Percentiles rank a stretch among this genome's conserved stretches.
phyloP scores from a whole-genome alignment of 2,113 vertebrate genomes.

The Tetraodon nigroviridis region DNA sequence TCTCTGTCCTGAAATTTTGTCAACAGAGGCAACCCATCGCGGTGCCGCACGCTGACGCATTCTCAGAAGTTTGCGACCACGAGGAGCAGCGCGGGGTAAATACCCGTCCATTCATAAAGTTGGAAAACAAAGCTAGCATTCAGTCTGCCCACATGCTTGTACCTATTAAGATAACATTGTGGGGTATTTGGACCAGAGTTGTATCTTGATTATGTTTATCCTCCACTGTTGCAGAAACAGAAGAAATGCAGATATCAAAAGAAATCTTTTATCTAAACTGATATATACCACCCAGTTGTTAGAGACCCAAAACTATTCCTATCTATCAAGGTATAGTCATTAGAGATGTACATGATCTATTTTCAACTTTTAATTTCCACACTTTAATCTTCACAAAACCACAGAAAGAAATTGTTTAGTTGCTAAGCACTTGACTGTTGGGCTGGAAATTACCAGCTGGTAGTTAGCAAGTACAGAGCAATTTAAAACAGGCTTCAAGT shows the following conservation, averaged over 20 bases:
- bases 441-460: too few species aligned
- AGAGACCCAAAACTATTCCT: too few species aligned
- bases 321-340: too few species aligned
- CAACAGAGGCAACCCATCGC: slow-evolving; percentile 43
- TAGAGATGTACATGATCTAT: neutral
- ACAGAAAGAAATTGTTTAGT: too few species aligned
- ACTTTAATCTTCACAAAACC: too few species aligned
- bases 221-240: too few species aligned
- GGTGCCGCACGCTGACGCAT: slow-evolving; percentile 31
- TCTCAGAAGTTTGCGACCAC: slow-evolving; percentile 28
- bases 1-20: slow-evolving; percentile 22
- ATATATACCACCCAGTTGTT: too few species aligned
- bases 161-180: slow-evolving; percentile 2
- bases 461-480: too few species aligned
- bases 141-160: slow-evolving; percentile 1
- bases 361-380: neutral
- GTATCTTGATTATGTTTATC: neutral
- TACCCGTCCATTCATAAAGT: slow-evolving; percentile 48
- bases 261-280: too few species aligned
- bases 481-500: too few species aligned
- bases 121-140: slow-evolving; percentile 16
- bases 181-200: slow-evolving; percentile 8
- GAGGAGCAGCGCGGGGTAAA: slow-evolving; percentile 14
- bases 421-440: too few species aligned
- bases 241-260: too few species aligned